A percentile compares a stretch with the other conserved stretches of the same genome.
These are phyloP conservation scores for Agonopterix heracliana DNA, from an alignment of 2,888 invertebrate species.

Conservation along the genomic window DNA sequence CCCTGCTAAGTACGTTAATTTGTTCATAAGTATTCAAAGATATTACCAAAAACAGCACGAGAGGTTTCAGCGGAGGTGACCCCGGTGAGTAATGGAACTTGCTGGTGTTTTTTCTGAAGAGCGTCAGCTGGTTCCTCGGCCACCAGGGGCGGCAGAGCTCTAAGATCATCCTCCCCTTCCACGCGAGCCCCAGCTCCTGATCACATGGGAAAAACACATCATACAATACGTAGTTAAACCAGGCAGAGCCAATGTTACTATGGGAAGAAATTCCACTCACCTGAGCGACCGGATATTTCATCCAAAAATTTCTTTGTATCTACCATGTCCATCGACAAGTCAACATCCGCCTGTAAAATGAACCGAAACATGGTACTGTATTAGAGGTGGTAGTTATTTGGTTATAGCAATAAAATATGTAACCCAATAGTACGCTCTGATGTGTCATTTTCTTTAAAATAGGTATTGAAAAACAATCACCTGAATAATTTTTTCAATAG, in stretches of 20 bases:
- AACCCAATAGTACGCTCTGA: too few relatives aligned
- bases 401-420: too few relatives aligned
- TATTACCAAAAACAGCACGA: conserved; percentile 72
- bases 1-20: too few relatives aligned
- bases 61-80: conserved; percentile 84
- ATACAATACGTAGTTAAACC: too few relatives aligned
- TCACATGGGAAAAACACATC: not conserved
- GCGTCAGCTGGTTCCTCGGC: conserved; percentile 78
- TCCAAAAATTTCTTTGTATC: conserved; percentile 78
- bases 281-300: conserved; percentile 75
- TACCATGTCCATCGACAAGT: conserved; percentile 73
- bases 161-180: conserved; percentile 80
- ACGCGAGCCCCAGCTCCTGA: conserved; percentile 79
- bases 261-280: conserved; percentile 22
- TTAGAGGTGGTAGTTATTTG: too few relatives aligned
- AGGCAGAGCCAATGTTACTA: too few relatives aligned
- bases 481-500: conserved; percentile 53
- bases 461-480: conserved; percentile 26
- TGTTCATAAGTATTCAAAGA: too few relatives aligned
- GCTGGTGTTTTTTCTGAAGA: conserved; percentile 69
- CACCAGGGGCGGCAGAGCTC: conserved; percentile 81
- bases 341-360: conserved; percentile 72
- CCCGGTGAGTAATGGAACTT: conserved; percentile 83
- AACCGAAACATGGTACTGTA: too few relatives aligned
- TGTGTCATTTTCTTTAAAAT: too few relatives aligned